Percentiles rank a stretch among this genome's conserved stretches.
Evolutionary conservation across 2,113 vertebrate species (phyloP).

Genomic region (Takifugu flavidus): DNA sequence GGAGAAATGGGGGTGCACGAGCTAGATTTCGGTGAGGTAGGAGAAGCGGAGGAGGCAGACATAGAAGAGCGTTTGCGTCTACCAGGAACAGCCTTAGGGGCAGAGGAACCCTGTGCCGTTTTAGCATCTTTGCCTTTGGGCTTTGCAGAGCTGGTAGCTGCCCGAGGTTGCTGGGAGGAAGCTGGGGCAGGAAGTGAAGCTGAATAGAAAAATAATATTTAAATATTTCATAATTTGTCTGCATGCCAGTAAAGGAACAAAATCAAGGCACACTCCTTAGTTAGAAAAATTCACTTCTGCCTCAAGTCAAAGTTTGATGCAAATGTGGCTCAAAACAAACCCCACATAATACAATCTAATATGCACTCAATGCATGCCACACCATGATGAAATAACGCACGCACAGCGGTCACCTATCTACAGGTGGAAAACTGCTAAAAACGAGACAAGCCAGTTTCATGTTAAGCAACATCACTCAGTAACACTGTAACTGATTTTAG

Average conservation of each 20-base stretch:
- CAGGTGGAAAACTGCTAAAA: not conserved
- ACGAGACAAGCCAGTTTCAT: not conserved
- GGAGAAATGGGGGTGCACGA: slow-evolving; percentile 64
- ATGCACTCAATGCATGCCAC: too few species aligned
- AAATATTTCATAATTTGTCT: slow-evolving; percentile 14
- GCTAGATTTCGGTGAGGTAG: slow-evolving; percentile 71
- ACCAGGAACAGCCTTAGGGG: slow-evolving; percentile 73
- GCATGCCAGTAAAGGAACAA: slow-evolving; percentile 66
- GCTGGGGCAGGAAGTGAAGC: slow-evolving; percentile 76
- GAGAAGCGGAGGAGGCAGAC: slow-evolving; percentile 73
- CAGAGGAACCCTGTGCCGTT: slow-evolving; percentile 56
- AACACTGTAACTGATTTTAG: too few species aligned
- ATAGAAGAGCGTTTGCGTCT: slow-evolving; percentile 73
- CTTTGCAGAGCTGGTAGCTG: slow-evolving; percentile 70
- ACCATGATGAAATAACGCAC: too few species aligned
- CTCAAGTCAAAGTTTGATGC: slow-evolving; percentile 13
- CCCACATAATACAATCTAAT: slow-evolving; percentile 17
- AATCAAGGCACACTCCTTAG: slow-evolving; percentile 36
- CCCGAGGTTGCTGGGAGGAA: slow-evolving; percentile 65
- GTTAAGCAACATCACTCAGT: too few species aligned
- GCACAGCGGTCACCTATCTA: not conserved
- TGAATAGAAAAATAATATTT: slow-evolving; percentile 62
- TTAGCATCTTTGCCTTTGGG: slow-evolving; percentile 76
- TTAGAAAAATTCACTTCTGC: slow-evolving; percentile 38
- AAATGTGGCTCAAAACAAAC: slow-evolving; percentile 8